These are phyloP conservation scores for Dicaeum eximium DNA, from an alignment of 2,113 vertebrate species.

Conservation along the genomic window DNA sequence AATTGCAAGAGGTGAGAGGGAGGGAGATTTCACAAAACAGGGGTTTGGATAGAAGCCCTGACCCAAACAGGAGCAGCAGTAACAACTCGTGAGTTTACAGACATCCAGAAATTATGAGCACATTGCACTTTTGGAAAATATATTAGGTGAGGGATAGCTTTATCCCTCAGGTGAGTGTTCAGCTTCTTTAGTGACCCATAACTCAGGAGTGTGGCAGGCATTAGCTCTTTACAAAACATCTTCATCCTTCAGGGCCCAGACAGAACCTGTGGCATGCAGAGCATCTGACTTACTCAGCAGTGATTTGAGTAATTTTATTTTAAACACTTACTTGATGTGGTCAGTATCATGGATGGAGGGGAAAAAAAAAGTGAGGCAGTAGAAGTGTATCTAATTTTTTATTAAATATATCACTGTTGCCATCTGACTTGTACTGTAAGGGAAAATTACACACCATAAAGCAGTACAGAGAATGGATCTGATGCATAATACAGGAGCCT, in stretches of 20 bases:
- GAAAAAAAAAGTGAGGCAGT: background rate
- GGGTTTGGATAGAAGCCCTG: slow-evolving; percentile 38
- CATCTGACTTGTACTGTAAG: slow-evolving; percentile 32
- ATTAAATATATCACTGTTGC: slow-evolving; percentile 42
- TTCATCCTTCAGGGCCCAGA: slow-evolving; percentile 58
- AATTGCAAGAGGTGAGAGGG: background rate
- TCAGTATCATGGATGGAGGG: background rate
- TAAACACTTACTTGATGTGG: slow-evolving; percentile 54
- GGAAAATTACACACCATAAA: slow-evolving; percentile 57
- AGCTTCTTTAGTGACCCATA: slow-evolving; percentile 65
- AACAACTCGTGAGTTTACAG: slow-evolving; percentile 68
- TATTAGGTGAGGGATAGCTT: slow-evolving; percentile 63
- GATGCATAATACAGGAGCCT: slow-evolving; percentile 54
- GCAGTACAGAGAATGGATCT: slow-evolving; percentile 44
- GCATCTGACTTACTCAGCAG: slow-evolving; percentile 37
- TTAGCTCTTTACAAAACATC: slow-evolving; percentile 37
- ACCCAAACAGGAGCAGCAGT: background rate
- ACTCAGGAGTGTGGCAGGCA: slow-evolving; percentile 47
- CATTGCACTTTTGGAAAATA: slow-evolving; percentile 67
- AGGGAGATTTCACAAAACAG: background rate
- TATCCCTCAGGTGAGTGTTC: slow-evolving; percentile 66
- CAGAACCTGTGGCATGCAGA: background rate
- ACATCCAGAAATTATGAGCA: slow-evolving; percentile 65
- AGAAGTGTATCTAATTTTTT: slow-evolving; percentile 61
- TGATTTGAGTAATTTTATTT: slow-evolving; percentile 62